phyloP scores from a whole-genome alignment of 1,140 invertebrate genomes.

The Lordiphosa stackelbergi region DNA sequence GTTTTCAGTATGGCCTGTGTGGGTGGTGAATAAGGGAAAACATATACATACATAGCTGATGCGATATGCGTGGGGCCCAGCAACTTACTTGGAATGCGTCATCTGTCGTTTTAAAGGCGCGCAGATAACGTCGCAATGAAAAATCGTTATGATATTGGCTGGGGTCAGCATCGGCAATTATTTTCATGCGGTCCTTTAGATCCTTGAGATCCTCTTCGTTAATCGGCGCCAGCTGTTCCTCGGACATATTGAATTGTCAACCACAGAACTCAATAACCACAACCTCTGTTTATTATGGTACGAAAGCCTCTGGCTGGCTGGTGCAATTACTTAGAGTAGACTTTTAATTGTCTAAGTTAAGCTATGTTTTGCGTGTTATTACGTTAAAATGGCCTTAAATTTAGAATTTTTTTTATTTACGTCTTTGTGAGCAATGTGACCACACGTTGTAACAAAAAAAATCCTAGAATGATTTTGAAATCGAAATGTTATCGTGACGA shows the following conservation, averaged over 20 bases:
- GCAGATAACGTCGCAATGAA: slow-evolving; percentile 83
- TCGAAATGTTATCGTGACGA: no score
- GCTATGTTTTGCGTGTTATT: no score
- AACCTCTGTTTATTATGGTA: background rate
- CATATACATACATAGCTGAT: slow-evolving; percentile 4
- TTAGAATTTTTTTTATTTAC: no score
- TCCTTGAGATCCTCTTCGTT: slow-evolving; percentile 82
- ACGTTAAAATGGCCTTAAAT: no score
- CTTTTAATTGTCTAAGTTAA: no score
- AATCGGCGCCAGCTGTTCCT: slow-evolving; percentile 78
- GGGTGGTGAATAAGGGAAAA: slow-evolving; percentile 6
- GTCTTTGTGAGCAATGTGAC: no score
- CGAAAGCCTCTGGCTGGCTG: no score
- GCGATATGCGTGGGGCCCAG: slow-evolving; percentile 19
- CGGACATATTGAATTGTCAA: slow-evolving; percentile 63
- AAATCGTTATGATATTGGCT: slow-evolving; percentile 85
- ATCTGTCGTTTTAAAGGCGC: slow-evolving; percentile 84
- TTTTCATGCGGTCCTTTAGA: slow-evolving; percentile 83
- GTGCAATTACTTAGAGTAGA: no score
- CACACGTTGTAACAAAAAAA: no score
- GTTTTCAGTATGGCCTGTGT: slow-evolving; percentile 84
- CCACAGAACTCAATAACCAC: no score
- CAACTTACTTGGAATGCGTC: slow-evolving; percentile 83
- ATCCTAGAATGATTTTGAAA: no score
- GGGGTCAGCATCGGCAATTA: slow-evolving; percentile 84